These are phyloP conservation scores for Poeciliopsis turneri DNA, from an alignment of 2,797 vertebrate species.

Conservation along the genomic window DNA sequence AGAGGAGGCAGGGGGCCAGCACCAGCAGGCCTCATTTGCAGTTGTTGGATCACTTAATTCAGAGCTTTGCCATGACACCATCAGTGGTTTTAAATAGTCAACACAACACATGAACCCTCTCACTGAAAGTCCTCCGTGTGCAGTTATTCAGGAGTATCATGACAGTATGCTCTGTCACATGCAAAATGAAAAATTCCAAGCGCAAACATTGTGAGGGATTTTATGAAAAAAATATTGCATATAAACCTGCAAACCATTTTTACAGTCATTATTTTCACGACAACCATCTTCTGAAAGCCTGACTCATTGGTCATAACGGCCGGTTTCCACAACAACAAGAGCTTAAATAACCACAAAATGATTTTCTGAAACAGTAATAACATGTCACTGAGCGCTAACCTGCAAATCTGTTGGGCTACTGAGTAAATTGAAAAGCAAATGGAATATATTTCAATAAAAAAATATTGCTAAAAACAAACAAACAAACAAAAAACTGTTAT, in stretches of 20 bases:
- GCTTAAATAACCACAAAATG: neutral
- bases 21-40: conserved; percentile 42
- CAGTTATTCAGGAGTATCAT: conserved; percentile 16
- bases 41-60: conserved; percentile 63
- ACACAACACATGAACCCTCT: conserved; percentile 18
- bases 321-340: neutral
- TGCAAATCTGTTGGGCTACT: neutral
- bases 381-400: neutral
- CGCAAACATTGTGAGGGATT: neutral
- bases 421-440: no score
- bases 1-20: conserved; percentile 43
- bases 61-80: conserved; percentile 56
- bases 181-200: neutral
- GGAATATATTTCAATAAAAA: neutral
- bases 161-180: neutral
- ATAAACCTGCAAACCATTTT: neutral
- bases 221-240: neutral
- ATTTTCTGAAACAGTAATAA: neutral
- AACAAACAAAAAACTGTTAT: neutral
- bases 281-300: neutral
- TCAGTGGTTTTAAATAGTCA: conserved; percentile 58
- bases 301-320: neutral
- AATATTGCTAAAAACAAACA: neutral
- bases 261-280: neutral
- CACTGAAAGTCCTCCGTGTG: conserved; percentile 8